phyloP scores from a whole-genome alignment of 2,888 invertebrate species.

The Heliconius ismenius region DNA sequence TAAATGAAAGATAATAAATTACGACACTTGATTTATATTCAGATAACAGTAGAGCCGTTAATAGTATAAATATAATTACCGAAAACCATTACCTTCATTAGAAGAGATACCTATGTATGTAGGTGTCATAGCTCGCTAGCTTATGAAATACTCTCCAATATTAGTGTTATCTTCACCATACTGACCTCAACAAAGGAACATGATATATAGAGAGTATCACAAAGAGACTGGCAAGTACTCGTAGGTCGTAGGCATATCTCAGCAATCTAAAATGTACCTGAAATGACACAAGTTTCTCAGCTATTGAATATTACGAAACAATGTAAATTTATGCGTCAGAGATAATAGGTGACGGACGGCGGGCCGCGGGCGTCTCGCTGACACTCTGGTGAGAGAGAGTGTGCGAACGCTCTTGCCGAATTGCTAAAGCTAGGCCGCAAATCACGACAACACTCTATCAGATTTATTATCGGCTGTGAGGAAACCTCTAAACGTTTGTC shows the following conservation, averaged over 20 bases:
- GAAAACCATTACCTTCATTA: constrained; percentile 26
- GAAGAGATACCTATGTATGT: not conserved
- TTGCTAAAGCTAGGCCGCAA: constrained; percentile 33
- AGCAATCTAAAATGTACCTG: constrained; percentile 13
- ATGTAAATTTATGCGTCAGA: constrained; percentile 35
- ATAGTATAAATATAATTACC: constrained; percentile 27
- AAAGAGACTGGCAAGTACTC: not conserved
- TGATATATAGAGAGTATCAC: constrained; percentile 6
- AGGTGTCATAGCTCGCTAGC: not conserved
- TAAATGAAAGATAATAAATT: constrained; percentile 30
- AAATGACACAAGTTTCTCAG: constrained; percentile 39
- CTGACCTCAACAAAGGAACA: not conserved
- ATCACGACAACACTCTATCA: constrained; percentile 34
- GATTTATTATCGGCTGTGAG: constrained; percentile 28
- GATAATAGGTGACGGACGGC: constrained; percentile 44
- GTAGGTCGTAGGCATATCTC: constrained; percentile 5
- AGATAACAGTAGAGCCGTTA: constrained; percentile 20
- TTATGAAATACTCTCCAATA: not conserved
- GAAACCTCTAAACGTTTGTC: constrained; percentile 28
- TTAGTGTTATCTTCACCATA: not conserved
- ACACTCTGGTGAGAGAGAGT: constrained; percentile 3
- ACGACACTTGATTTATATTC: constrained; percentile 25
- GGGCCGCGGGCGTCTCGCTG: constrained; percentile 40
- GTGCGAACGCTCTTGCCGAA: constrained; percentile 37
- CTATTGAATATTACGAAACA: constrained; percentile 37